Conservation (phyloP, 2,113 vertebrate species). For the Eulemur macaco region DNA sequence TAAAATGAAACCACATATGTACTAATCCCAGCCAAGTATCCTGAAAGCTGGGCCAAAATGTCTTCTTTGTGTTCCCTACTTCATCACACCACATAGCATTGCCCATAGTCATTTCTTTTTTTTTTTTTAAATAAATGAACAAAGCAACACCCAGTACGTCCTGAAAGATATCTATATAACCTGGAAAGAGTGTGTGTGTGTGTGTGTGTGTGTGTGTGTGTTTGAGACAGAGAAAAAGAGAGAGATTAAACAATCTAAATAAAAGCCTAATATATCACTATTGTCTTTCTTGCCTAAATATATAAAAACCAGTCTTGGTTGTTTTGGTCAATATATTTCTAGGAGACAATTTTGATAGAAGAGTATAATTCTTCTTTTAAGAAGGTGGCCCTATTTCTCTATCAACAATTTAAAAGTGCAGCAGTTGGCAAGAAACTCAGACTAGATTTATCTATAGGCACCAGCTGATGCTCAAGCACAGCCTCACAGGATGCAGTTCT, state of each 20-base stretch:
- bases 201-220: background rate
- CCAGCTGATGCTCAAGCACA: background rate
- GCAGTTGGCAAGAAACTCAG: background rate
- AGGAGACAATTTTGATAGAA: background rate
- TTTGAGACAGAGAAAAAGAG: background rate
- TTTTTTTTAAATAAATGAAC: background rate
- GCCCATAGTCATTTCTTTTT: background rate
- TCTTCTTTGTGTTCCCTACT: background rate
- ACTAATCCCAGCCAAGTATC: background rate
- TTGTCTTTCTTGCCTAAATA: background rate
- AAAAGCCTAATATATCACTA: background rate
- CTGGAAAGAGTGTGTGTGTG: background rate
- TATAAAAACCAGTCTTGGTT: background rate
- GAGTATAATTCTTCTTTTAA: background rate
- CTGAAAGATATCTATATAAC: background rate
- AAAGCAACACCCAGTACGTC: background rate
- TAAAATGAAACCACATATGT: background rate
- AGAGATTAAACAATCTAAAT: background rate
- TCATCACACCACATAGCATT: background rate
- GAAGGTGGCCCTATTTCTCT: background rate
- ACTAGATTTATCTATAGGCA: background rate
- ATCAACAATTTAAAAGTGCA: conserved; percentile 4
- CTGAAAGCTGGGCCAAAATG: background rate
- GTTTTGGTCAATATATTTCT: background rate
- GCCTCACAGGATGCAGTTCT: background rate